Percentiles rank a stretch among this genome's conserved stretches.
These are phyloP conservation scores for Hippasteria phrygiana DNA, from an alignment of 53 echinoderm and acorn worm species.

Conservation along the genomic window DNA sequence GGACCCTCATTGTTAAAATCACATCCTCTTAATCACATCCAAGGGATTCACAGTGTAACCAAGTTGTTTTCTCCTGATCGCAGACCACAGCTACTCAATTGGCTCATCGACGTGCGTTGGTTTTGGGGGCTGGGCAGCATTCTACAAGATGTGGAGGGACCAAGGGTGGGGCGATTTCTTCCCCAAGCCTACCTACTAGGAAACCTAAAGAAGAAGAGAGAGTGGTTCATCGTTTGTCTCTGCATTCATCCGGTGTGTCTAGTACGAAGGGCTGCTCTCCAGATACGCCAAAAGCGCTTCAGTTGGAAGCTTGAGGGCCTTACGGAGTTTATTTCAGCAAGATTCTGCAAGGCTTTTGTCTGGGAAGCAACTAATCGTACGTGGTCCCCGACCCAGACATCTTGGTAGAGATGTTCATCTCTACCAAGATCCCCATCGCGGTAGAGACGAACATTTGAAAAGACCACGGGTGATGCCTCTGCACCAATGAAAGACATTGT, in stretches of 20 bases:
- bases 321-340: too few species aligned
- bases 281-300: neutral
- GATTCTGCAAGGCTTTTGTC: too few species aligned
- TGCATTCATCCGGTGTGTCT: too few species aligned
- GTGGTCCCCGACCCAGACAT: too few species aligned
- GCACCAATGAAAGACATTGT: neutral
- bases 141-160: conserved; percentile 75
- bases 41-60: neutral
- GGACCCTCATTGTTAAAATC: too few species aligned
- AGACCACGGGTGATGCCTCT: too few species aligned
- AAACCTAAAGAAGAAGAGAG: neutral
- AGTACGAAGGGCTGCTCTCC: neutral
- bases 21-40: too few species aligned
- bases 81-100: conserved; percentile 79
- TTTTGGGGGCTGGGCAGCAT: conserved; percentile 70
- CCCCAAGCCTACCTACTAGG: conserved; percentile 68
- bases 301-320: neutral
- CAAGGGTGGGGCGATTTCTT: conserved; percentile 72
- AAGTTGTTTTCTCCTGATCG: neutral
- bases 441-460: too few species aligned
- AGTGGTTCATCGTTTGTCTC: neutral
- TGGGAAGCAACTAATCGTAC: too few species aligned
- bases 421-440: too few species aligned
- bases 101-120: conserved; percentile 75
- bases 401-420: too few species aligned